Evolutionary conservation across 1,140 invertebrate genomes (phyloP), one percentile per base, ranked within the genome.

Genomic region (Ectropis grisescens): DNA sequence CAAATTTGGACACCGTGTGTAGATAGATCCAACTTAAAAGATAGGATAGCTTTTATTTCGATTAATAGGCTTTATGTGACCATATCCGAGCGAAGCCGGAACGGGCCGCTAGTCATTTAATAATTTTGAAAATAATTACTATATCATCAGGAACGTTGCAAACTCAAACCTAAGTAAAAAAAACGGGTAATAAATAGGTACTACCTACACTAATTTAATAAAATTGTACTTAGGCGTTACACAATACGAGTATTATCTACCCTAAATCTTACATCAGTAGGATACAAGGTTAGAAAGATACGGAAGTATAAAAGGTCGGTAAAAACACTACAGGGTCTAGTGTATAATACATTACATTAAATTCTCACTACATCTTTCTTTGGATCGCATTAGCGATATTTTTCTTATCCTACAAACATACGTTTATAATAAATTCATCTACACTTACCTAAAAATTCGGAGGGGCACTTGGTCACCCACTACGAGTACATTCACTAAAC

Each of bases 271-370:
- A 24, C 13, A 19, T 28, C 10, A 32, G 16, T 19, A 19, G 33
- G 40, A 46, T 49, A 54, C 26, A 43, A 51, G 41, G 36, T 55
- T 47, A 64, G 54, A 62, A 66, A 72, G 54, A 52, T 67, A 65
- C 44, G 46, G 59, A 71, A 69, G 68, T 79, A 79, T 67, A 75
- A 79, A 79, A 75, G 62, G 60, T 67, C 50, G 53, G 66, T 74
- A 75, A 67, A 79, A 79, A 79, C 47, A 65, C 69, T 75, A 78
- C 57, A 47, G 64, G 61, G 46, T 46, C 58, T 66, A 72, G 37
- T 60, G 41, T 60, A 64, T 52, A 62, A 60, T 68, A 68, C 55
- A 58, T 51, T 66, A 55, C 50, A 65, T 48, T n/a, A n/a, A 36
- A 40, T 49, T 74, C 67, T 76, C 71, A 76, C 69, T 74, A 78